phyloP scores from a whole-genome alignment of 2,888 invertebrate genomes.

The Pyrocoelia pectoralis region DNA sequence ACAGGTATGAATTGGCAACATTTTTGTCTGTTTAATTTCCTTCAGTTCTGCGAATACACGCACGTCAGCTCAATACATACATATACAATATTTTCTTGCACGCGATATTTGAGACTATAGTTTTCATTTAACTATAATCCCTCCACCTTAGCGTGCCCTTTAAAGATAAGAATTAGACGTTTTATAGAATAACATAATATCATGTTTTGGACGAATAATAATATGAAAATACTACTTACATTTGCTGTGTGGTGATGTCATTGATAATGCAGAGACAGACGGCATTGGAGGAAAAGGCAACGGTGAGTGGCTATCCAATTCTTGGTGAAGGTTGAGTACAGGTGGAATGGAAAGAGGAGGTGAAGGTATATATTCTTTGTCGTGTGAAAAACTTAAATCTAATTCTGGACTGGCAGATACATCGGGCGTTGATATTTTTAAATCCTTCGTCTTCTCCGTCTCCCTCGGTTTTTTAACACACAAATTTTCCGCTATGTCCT shows the following conservation, averaged over 20 bases:
- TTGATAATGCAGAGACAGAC: conserved; percentile 76
- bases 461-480: conserved; percentile 67
- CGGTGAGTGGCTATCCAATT: conserved; percentile 60
- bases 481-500: conserved; percentile 66
- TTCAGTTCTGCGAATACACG: conserved; percentile 9
- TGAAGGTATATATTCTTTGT: conserved; percentile 60
- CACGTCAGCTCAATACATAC: conserved; percentile 8
- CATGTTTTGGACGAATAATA: background rate
- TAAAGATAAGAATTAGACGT: conserved; percentile 7
- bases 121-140: conserved; percentile 5
- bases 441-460: conserved; percentile 44
- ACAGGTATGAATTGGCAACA: conserved; percentile 9
- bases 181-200: conserved; percentile 1
- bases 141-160: conserved; percentile 10
- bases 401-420: conserved; percentile 53
- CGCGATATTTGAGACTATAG: conserved; percentile 7
- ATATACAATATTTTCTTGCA: conserved; percentile 10
- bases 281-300: conserved; percentile 78
- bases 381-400: conserved; percentile 53
- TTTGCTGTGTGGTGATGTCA: conserved; percentile 86
- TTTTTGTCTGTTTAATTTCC: conserved; percentile 12
- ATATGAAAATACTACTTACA: conserved; percentile 54
- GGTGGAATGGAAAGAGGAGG: conserved; percentile 65
- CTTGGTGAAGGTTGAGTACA: conserved; percentile 63
- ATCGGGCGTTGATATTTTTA: conserved; percentile 39